Percentiles rank a stretch among this genome's conserved stretches.
phyloP scores from a whole-genome alignment of 2,113 vertebrate species.

The Dicaeum eximium region DNA sequence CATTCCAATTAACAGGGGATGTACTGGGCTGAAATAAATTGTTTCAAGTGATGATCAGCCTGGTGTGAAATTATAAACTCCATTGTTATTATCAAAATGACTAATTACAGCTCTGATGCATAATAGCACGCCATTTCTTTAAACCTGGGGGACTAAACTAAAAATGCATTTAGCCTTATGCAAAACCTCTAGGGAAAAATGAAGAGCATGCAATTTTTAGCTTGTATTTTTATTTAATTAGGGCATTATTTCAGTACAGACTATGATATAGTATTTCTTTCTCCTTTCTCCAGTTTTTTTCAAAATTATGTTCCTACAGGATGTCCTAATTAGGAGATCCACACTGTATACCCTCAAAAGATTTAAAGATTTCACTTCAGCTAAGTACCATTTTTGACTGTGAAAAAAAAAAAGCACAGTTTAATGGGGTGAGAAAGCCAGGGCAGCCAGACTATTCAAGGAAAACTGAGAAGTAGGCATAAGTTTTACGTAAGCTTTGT shows the following conservation, averaged over 20 bases:
- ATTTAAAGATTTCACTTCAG: conserved; percentile 10
- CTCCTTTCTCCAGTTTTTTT: neutral
- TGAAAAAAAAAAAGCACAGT: neutral
- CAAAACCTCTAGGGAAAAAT: neutral
- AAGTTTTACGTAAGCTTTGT: neutral
- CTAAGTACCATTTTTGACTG: neutral
- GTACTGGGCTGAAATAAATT: conserved; percentile 27
- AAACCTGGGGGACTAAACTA: neutral
- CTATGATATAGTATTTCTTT: neutral
- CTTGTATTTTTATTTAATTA: conserved; percentile 14
- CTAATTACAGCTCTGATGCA: conserved; percentile 28
- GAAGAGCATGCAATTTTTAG: neutral
- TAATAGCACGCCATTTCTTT: neutral
- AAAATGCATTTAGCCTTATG: neutral
- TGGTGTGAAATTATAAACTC: conserved; percentile 55
- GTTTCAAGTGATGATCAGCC: conserved; percentile 45
- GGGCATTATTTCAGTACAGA: neutral
- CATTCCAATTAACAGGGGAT: conserved; percentile 16
- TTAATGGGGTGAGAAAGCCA: neutral
- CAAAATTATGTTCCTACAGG: neutral
- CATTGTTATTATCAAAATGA: conserved; percentile 22
- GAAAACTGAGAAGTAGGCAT: neutral
- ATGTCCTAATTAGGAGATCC: conserved; percentile 1
- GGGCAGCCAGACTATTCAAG: neutral
- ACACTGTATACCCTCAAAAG: neutral